Evolutionary conservation across 2,797 vertebrate species (phyloP), one percentile per base, ranked within the genome.

Genomic region (Enteromius unitaeniatus): DNA sequence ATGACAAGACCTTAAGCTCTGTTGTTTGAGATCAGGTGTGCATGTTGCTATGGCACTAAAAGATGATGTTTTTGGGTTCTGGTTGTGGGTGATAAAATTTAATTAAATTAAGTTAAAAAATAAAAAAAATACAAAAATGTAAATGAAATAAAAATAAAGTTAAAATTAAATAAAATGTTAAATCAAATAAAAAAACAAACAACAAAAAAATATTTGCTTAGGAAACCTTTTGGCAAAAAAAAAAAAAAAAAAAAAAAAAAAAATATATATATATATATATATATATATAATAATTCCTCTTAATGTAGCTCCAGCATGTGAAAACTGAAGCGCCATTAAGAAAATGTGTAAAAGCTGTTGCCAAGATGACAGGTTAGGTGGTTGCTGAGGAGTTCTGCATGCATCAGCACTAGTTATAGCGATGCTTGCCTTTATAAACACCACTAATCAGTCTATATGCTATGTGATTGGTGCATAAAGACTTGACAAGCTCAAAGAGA

Each of bases 11-110:
- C 55, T 37, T 31, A 10, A 79, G 28, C 11, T 31, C 13, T 67
- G 77, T 37, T 68, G 26, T 67, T 10, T 11, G 28, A 69, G 81
- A 74, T 84, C 60, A 84, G 86, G 77, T 81, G 84, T 70, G 62
- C 15, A 26, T 42, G 82, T 84, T 77, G 34, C 81, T 76, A 81
- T 83, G 58, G 53, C 14, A 62, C 62, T 84, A 34, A 60, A 65
- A 81, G 17, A n/a, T 3, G 5, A 64, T 17, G 26, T 6, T 62
- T 64, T 8, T 31, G 15, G 26, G 6, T 64, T 64, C 60, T 73
- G 31, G 37, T 26, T 26, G 55, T 13, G 10, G n/a, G 55, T 26
- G 0, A 2, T 1, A 78, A 78, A 26, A 42, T 15, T 55, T 6
- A 37, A 37, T 40, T 6, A 9, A 45, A 45, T 45, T 13, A 11